Percentiles rank a stretch among this genome's conserved stretches.
phyloP scores from a whole-genome alignment of 1,140 invertebrate genomes.

The Linepithema humile region DNA sequence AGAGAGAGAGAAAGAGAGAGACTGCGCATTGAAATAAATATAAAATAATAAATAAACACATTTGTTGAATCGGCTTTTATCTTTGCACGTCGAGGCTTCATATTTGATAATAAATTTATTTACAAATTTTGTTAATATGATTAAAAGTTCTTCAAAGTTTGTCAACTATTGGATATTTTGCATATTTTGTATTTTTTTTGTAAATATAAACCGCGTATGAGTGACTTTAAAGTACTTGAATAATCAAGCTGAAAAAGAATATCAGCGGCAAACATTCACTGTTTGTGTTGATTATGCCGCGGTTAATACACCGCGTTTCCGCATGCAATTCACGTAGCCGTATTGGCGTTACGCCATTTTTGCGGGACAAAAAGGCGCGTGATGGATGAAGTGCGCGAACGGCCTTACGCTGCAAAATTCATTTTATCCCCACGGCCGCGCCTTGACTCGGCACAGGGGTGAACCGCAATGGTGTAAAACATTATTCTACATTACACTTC shows the following conservation, averaged over 20 bases:
- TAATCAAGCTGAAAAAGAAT: not conserved
- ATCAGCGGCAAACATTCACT: not conserved
- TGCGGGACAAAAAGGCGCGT: conserved; percentile 48
- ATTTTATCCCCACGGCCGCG: conserved; percentile 47
- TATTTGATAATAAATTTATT: not conserved
- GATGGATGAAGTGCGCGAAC: conserved; percentile 62
- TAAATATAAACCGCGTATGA: not conserved
- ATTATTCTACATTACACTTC: conserved; percentile 70
- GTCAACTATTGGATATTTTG: not conserved
- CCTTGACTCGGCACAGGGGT: conserved; percentile 4
- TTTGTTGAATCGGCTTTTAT: not conserved
- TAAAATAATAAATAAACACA: not conserved
- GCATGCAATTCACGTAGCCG: conserved; percentile 27
- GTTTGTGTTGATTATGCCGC: conserved; percentile 1
- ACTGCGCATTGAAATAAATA: too few relatives aligned
- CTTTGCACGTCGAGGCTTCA: not conserved
- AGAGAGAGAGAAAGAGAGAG: too few relatives aligned
- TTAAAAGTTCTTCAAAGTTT: too few relatives aligned
- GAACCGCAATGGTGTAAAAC: conserved; percentile 63
- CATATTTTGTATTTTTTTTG: not conserved
- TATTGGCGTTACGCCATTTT: conserved; percentile 59
- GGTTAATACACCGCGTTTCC: conserved; percentile 43
- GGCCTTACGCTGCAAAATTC: conserved; percentile 65
- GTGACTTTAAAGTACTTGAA: not conserved
- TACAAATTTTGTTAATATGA: not conserved